Conservation (phyloP, 2,888 invertebrate species). For the Zeuzera pyrina region DNA sequence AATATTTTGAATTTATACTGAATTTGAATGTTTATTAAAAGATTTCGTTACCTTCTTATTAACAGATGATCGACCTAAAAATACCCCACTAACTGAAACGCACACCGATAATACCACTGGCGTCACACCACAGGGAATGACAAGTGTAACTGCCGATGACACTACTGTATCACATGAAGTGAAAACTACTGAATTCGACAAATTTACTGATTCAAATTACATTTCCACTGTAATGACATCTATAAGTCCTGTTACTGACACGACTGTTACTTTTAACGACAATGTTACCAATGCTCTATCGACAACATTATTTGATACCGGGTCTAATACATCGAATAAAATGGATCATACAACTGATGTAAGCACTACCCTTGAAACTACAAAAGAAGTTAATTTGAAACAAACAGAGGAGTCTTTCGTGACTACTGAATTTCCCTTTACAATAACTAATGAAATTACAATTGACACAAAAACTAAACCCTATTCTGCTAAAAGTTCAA, state of each 20-base stretch:
- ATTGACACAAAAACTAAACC: background rate
- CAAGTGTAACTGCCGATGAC: conserved; percentile 29
- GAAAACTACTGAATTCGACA: background rate
- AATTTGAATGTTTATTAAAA: too few relatives aligned
- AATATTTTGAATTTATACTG: too few relatives aligned
- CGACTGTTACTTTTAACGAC: conserved; percentile 12
- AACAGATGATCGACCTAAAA: conserved; percentile 67
- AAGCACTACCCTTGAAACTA: background rate
- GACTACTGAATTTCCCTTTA: background rate
- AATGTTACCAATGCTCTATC: conserved; percentile 15
- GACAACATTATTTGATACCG: conserved; percentile 7
- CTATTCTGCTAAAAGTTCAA: too few relatives aligned
- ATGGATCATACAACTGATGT: background rate
- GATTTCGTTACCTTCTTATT: conserved; percentile 54
- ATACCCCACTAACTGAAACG: conserved; percentile 64
- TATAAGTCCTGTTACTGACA: conserved; percentile 11
- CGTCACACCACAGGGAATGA: conserved; percentile 27
- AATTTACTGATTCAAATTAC: background rate
- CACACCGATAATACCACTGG: conserved; percentile 40
- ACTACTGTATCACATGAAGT: conserved; percentile 16
- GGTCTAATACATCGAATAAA: conserved; percentile 6
- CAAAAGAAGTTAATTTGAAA: background rate
- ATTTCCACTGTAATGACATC: conserved; percentile 9
- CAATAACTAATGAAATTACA: background rate
- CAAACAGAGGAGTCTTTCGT: background rate